Conservation (phyloP, 1,140 invertebrate species). For the Philopotamus ludificatus region DNA sequence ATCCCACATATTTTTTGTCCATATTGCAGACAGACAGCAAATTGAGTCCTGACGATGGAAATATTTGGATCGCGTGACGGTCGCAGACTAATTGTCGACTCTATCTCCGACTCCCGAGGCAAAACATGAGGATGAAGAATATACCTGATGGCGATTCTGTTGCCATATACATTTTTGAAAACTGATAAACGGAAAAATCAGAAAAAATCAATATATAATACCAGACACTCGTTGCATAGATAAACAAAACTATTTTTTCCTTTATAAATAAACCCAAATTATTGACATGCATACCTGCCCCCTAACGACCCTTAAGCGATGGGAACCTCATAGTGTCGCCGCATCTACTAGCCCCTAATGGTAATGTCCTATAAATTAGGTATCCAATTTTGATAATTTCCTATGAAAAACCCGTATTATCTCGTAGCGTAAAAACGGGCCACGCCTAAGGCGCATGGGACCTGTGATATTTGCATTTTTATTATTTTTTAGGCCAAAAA, state of each 20-base stretch:
- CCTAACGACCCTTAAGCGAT: constrained; percentile 26
- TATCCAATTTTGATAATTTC: constrained; percentile 23
- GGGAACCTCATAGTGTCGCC: constrained; percentile 37
- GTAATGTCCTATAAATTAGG: constrained; percentile 31
- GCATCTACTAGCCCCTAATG: constrained; percentile 10
- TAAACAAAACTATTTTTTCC: too few species aligned
- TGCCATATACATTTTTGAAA: too few species aligned
- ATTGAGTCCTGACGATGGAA: constrained; percentile 17
- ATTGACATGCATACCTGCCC: too few species aligned
- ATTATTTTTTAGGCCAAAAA: too few species aligned
- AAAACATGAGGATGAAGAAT: constrained; percentile 27
- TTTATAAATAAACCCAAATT: too few species aligned
- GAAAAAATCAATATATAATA: too few species aligned
- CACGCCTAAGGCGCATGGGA: too few species aligned
- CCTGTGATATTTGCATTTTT: too few species aligned
- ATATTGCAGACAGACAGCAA: constrained; percentile 8
- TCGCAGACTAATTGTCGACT: constrained; percentile 35
- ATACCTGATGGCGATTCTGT: constrained; percentile 35
- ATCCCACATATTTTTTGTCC: constrained; percentile 7
- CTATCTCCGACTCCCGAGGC: constrained; percentile 27
- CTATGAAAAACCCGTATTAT: constrained; percentile 4
- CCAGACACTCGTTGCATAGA: too few species aligned
- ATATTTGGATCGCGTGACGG: constrained; percentile 36
- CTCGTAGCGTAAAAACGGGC: too few species aligned
- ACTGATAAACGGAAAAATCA: too few species aligned